Evolutionary conservation across 2,888 invertebrate species (phyloP).

Genomic region (Bellardia bayeri): DNA sequence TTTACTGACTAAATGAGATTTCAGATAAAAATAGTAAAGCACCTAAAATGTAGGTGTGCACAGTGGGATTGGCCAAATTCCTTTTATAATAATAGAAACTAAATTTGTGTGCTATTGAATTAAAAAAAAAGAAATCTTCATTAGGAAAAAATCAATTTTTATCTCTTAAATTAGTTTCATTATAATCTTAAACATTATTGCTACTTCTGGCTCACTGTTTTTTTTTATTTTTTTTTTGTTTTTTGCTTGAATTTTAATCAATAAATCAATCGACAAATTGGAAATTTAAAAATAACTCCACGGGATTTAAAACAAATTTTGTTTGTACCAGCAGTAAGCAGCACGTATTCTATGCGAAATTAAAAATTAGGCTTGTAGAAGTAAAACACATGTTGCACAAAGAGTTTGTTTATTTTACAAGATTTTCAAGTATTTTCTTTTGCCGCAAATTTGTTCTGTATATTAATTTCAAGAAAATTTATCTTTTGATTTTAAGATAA

Average conservation of each 20-base stretch:
- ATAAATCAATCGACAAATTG: slow-evolving; percentile 58
- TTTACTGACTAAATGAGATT: slow-evolving; percentile 12
- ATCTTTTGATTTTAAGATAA: slow-evolving; percentile 45
- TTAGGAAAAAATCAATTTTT: not conserved
- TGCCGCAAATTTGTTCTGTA: slow-evolving; percentile 10
- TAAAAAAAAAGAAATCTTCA: not conserved
- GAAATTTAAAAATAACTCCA: slow-evolving; percentile 13
- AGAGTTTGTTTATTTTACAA: slow-evolving; percentile 36
- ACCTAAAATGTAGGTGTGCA: slow-evolving; percentile 3
- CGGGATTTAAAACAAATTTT: slow-evolving; percentile 18
- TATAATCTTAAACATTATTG: not conserved
- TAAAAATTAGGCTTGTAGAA: not conserved
- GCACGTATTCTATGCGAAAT: slow-evolving; percentile 2
- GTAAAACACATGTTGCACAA: slow-evolving; percentile 41
- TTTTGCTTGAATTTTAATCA: slow-evolving; percentile 4
- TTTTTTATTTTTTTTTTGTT: not conserved
- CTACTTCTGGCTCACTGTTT: not conserved
- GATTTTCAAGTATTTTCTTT: slow-evolving; percentile 28
- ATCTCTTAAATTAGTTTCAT: not conserved
- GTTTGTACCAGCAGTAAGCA: not conserved
- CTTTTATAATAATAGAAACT: not conserved
- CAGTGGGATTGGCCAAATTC: not conserved
- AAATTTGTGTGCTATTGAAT: not conserved
- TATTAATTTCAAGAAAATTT: slow-evolving; percentile 9
- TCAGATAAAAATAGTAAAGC: slow-evolving; percentile 32